Evolutionary conservation across 1,140 invertebrate genomes (phyloP), one percentile per base, ranked within the genome.

Genomic region (Drosophila nebulosa): DNA sequence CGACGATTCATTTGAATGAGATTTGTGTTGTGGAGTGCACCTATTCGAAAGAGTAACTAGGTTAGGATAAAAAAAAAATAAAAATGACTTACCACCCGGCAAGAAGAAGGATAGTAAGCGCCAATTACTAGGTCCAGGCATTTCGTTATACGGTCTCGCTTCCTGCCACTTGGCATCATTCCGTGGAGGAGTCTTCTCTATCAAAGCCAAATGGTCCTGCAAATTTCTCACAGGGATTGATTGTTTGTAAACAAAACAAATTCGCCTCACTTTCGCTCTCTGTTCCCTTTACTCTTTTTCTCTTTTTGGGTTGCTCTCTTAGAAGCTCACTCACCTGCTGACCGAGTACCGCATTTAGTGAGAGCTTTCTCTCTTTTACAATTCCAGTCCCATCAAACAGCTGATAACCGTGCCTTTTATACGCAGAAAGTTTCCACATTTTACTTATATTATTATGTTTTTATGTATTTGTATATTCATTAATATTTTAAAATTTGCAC

Each of bases 241-340:
- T 61, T 86, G 78, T 86, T 86, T 86, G 68, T 88, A 81, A 81
- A 86, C 81, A 86, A 78, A 22, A 21, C 35, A 36, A 10, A 12
- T 46, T 62, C 10, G 30, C 30, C 58, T 50, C 36, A 4, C 55
- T 74, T 32, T 65, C 42, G 26, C 22, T 36, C 35, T 35, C 10
- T 35, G 22, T 10, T 24, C 7, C 18, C 50, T 32, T 46, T 24
- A 9, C 6, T 42, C n/a, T 21, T 6, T 42, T 16, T 35, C 10
- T 64, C 53, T 50, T 51, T 30, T 36, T 16, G 22, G 21, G 16
- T 39, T 5, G 21, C 16, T 62, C 58, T 30, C 58, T 27, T 7
- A 10, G 55, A 16, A 59, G 24, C 65, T 14, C 14, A 59, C 57
- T 78, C 55, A 83, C 79, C 79, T 84, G 79, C 76, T 84, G 79